A percentile compares a stretch with the other conserved stretches of the same genome.
phyloP scores from a whole-genome alignment of 2,888 invertebrate genomes.

The Tolmerus cingulatus region DNA sequence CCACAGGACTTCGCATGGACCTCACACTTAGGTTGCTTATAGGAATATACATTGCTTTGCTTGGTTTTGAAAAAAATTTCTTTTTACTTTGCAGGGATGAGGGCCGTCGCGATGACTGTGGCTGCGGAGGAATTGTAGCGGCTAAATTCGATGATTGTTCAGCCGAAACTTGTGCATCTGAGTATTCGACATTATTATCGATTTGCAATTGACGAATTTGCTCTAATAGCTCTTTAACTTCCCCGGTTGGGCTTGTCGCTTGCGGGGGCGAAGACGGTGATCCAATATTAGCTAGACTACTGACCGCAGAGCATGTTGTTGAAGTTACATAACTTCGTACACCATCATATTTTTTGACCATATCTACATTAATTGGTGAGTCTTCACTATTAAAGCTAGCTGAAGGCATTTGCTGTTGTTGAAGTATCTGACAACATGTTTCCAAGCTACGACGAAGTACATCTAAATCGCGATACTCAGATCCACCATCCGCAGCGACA shows the following conservation, averaged over 20 bases:
- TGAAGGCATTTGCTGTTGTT: conserved; percentile 54
- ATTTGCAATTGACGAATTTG: conserved; percentile 75
- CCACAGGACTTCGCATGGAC: conserved; percentile 59
- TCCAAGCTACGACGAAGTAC: conserved; percentile 58
- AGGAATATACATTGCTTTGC: conserved; percentile 77
- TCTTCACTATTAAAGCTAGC: conserved; percentile 52
- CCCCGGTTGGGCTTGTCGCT: conserved; percentile 82
- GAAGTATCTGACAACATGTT: conserved; percentile 60
- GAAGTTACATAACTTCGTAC: conserved; percentile 63
- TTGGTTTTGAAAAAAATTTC: conserved; percentile 66
- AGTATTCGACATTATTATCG: conserved; percentile 63
- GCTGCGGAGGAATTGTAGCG: conserved; percentile 53
- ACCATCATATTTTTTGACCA: conserved; percentile 55
- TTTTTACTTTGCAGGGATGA: conserved; percentile 59
- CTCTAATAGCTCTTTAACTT: conserved; percentile 76
- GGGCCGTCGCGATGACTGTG: conserved; percentile 52
- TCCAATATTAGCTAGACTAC: conserved; percentile 73
- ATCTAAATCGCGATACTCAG: conserved; percentile 55
- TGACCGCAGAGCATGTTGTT: conserved; percentile 72
- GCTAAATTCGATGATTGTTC: conserved; percentile 51
- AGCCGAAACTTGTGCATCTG: conserved; percentile 51
- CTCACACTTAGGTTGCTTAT: conserved; percentile 59
- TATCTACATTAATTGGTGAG: conserved; percentile 53
- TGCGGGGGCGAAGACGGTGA: conserved; percentile 79
- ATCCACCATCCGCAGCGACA: conserved; percentile 53